A percentile compares a stretch with the other conserved stretches of the same genome.
Evolutionary conservation across 2,113 vertebrate genomes (phyloP).

Genomic region (Bos javanicus): DNA sequence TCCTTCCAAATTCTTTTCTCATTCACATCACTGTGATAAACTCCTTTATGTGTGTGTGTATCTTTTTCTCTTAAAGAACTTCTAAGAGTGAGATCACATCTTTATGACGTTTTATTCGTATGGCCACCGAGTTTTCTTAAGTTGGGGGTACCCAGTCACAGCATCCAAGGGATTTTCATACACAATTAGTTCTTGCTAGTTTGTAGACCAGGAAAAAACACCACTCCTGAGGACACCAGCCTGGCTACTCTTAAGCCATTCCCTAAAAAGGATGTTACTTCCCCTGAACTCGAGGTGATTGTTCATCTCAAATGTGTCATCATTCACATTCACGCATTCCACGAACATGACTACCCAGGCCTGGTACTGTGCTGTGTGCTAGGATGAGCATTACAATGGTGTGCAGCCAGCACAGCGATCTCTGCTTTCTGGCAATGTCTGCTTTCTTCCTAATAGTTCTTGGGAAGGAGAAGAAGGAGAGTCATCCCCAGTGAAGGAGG

Average conservation of each 20-base stretch:
- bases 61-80: background rate
- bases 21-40: background rate
- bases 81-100: background rate
- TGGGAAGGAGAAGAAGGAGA: background rate
- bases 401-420: background rate
- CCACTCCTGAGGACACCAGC: background rate
- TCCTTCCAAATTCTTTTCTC: background rate
- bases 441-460: background rate
- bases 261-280: background rate
- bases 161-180: background rate
- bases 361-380: background rate
- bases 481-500: background rate
- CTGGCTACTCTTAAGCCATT: background rate
- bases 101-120: background rate
- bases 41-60: background rate
- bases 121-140: background rate
- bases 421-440: background rate
- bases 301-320: background rate
- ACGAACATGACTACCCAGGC: background rate
- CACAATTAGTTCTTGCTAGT: background rate
- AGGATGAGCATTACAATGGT: background rate
- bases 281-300: background rate
- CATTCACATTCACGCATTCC: background rate
- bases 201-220: background rate
- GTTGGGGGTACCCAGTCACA: background rate